phyloP scores from a whole-genome alignment of 2,113 vertebrate genomes.

The Meles meles region DNA sequence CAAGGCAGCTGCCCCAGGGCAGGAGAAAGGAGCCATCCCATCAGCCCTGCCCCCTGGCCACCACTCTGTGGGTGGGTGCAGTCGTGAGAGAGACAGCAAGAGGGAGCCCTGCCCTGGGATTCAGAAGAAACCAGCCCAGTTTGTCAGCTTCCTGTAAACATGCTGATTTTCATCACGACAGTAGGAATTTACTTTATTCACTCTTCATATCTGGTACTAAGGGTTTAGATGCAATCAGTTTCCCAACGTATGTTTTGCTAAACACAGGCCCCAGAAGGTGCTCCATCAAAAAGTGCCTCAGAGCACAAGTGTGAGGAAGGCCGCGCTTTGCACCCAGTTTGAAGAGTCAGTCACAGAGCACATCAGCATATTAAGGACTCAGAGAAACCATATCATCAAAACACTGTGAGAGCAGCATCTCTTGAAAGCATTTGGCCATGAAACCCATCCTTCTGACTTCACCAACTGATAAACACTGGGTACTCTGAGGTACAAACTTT shows the following conservation, averaged over 20 bases:
- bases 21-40: neutral
- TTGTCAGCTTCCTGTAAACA: conserved; percentile 27
- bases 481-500: neutral
- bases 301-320: neutral
- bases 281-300: neutral
- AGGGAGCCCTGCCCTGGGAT: neutral
- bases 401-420: neutral
- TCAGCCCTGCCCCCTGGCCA: neutral
- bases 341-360: neutral
- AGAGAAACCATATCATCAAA: neutral
- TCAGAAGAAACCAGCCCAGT: neutral
- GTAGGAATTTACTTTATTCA: neutral
- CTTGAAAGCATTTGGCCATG: neutral
- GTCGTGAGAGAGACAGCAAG: neutral
- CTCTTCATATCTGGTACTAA: conserved; percentile 24
- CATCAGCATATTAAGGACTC: neutral
- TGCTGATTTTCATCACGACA: neutral
- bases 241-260: neutral
- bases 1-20: neutral
- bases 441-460: neutral
- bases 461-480: neutral
- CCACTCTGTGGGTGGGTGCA: neutral
- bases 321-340: neutral
- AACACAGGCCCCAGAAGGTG: neutral
- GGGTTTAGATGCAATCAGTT: conserved; percentile 4